These are phyloP conservation scores for Protomyctophum bolini DNA, from an alignment of 2,113 vertebrate species.

Conservation along the genomic window DNA sequence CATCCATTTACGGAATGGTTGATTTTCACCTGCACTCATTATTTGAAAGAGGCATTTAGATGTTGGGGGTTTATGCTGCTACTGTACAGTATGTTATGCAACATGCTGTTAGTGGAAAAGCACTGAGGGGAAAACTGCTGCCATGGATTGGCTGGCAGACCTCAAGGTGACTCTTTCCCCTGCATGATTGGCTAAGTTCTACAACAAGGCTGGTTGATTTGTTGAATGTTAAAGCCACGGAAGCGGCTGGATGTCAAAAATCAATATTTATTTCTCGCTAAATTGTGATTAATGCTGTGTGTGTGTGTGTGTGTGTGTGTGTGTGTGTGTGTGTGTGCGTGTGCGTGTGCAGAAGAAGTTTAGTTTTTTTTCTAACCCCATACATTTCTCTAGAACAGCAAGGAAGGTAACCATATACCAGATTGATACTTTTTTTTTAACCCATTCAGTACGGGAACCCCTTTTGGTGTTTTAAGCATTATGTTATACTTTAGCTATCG, in stretches of 20 bases:
- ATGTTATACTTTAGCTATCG: no score
- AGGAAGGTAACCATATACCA: no score
- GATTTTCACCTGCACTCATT: not conserved
- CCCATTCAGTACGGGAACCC: no score
- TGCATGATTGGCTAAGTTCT: not conserved
- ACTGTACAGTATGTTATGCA: slow-evolving; percentile 45
- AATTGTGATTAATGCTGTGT: not conserved
- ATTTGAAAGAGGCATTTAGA: slow-evolving; percentile 32
- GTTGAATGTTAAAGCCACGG: slow-evolving; percentile 3
- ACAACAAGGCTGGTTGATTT: not conserved
- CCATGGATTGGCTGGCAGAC: slow-evolving; percentile 32
- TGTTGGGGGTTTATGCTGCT: slow-evolving; percentile 9
- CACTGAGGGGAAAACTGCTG: slow-evolving; percentile 11
- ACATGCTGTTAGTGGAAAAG: slow-evolving; percentile 53
- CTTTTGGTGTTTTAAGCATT: no score
- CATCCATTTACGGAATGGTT: no score
- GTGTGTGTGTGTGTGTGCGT: not conserved
- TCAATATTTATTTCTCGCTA: no score
- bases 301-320: not conserved
- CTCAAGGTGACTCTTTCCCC: slow-evolving; percentile 54
- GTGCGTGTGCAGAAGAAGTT: not conserved
- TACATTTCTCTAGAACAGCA: no score
- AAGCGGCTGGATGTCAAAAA: not conserved
- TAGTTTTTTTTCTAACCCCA: no score
- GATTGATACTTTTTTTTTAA: no score